A percentile compares a stretch with the other conserved stretches of the same genome.
Conservation (phyloP, 2,888 invertebrate species). For the Sphaerophoria taeniata region DNA sequence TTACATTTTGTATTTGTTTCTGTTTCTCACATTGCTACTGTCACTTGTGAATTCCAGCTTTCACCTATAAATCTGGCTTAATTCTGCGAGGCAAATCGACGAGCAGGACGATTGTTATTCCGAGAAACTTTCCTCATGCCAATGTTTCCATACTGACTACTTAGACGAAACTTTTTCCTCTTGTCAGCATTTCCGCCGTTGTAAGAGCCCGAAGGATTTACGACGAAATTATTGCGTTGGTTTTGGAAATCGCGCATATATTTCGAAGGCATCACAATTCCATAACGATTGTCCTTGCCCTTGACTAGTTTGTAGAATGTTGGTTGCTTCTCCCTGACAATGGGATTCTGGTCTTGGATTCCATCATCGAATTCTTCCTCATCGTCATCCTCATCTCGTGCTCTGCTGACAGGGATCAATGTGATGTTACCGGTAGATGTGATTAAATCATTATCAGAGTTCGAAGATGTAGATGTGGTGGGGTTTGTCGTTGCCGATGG, state of each 20-base stretch:
- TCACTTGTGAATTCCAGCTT: too few relatives aligned
- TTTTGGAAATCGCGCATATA: slow-evolving; percentile 80
- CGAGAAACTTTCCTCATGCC: slow-evolving; percentile 56
- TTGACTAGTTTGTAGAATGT: slow-evolving; percentile 75
- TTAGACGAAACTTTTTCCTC: slow-evolving; percentile 76
- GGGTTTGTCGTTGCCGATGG: neutral
- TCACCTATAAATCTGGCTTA: neutral
- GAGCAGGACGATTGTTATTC: slow-evolving; percentile 1
- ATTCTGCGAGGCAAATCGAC: slow-evolving; percentile 50
- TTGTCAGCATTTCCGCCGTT: slow-evolving; percentile 39
- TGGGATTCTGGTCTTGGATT: slow-evolving; percentile 76
- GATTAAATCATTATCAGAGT: neutral
- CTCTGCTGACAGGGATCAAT: neutral
- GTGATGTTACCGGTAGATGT: slow-evolving; percentile 68
- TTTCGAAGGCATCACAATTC: slow-evolving; percentile 79
- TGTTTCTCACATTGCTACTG: too few relatives aligned
- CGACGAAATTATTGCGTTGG: slow-evolving; percentile 76
- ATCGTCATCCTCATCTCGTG: slow-evolving; percentile 71
- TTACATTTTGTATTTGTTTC: too few relatives aligned
- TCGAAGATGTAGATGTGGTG: neutral
- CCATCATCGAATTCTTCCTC: slow-evolving; percentile 76
- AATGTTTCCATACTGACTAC: slow-evolving; percentile 57
- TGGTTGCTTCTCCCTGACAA: slow-evolving; percentile 78
- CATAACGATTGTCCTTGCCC: slow-evolving; percentile 75
- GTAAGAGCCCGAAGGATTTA: slow-evolving; percentile 41